Evolutionary conservation across 2,888 invertebrate species (phyloP).

Genomic region (Bibio marci): DNA sequence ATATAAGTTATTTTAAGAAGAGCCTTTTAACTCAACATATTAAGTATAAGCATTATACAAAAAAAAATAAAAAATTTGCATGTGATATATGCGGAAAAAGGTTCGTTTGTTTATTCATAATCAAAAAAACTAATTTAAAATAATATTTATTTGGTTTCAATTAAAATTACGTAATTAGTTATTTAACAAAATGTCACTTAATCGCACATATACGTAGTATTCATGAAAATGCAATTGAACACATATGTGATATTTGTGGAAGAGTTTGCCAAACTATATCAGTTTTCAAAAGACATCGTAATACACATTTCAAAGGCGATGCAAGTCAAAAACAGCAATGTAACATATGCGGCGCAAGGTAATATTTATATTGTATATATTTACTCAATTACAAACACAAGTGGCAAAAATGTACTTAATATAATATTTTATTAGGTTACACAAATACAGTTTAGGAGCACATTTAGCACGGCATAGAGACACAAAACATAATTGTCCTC

Average conservation of each 20-base stretch:
- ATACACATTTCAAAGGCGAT: slow-evolving; percentile 19
- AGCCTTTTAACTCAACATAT: slow-evolving; percentile 23
- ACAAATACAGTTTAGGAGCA: not conserved
- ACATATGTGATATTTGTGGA: slow-evolving; percentile 4
- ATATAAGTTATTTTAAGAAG: slow-evolving; percentile 20
- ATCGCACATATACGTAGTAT: not conserved
- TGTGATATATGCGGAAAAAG: no score
- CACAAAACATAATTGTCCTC: slow-evolving; percentile 19
- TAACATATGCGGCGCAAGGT: slow-evolving; percentile 23
- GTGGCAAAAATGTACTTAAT: no score
- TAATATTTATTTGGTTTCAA: no score
- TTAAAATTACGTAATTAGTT: not conserved
- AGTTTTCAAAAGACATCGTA: slow-evolving; percentile 22
- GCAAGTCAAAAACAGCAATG: slow-evolving; percentile 21
- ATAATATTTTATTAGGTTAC: no score
- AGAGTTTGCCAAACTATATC: slow-evolving; percentile 6
- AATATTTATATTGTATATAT: not conserved
- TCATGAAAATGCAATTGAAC: not conserved
- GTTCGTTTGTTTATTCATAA: no score
- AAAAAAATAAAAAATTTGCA: no score
- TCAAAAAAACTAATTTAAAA: no score
- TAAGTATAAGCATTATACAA: slow-evolving; percentile 14
- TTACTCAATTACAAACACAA: no score
- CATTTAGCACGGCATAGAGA: slow-evolving; percentile 9
- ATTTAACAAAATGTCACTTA: not conserved